Percentiles rank a stretch among this genome's conserved stretches.
These are phyloP conservation scores for Florisuga fusca DNA, from an alignment of 2,797 vertebrate genomes.

Conservation along the genomic window DNA sequence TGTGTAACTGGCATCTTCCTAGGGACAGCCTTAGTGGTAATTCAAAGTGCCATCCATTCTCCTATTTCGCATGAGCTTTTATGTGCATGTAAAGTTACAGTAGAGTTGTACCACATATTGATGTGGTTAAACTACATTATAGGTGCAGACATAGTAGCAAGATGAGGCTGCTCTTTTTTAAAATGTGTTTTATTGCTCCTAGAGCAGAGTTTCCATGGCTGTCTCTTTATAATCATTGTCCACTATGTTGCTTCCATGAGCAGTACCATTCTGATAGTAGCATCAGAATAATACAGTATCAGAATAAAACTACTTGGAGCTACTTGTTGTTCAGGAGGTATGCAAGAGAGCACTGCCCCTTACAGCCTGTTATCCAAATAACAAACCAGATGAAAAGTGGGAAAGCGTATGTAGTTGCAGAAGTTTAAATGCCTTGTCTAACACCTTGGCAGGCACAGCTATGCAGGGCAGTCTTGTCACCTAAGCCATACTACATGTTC, in stretches of 20 bases:
- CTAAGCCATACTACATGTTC: not conserved
- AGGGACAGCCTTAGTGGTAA: not conserved
- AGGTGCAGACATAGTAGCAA: not conserved
- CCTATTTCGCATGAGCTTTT: not conserved
- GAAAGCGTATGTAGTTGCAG: not conserved
- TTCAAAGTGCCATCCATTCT: not conserved
- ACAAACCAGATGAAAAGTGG: not conserved
- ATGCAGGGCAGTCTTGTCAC: too few relatives aligned
- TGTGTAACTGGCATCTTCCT: not conserved
- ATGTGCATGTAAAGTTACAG: not conserved
- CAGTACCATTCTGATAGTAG: not conserved
- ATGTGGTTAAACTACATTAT: not conserved
- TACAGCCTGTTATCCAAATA: not conserved
- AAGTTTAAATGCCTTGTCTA: not conserved
- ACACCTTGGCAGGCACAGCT: not conserved
- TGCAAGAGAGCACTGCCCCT: not conserved
- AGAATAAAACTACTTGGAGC: not conserved
- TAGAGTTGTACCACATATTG: not conserved
- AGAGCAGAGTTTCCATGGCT: not conserved
- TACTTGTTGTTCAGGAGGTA: not conserved
- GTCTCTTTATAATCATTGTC: not conserved
- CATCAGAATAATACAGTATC: not conserved
- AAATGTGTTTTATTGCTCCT: not conserved
- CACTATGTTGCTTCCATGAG: not conserved
- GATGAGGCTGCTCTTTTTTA: not conserved